These are phyloP conservation scores for Aegithalos caudatus DNA, from an alignment of 2,113 vertebrate genomes.

Conservation along the genomic window DNA sequence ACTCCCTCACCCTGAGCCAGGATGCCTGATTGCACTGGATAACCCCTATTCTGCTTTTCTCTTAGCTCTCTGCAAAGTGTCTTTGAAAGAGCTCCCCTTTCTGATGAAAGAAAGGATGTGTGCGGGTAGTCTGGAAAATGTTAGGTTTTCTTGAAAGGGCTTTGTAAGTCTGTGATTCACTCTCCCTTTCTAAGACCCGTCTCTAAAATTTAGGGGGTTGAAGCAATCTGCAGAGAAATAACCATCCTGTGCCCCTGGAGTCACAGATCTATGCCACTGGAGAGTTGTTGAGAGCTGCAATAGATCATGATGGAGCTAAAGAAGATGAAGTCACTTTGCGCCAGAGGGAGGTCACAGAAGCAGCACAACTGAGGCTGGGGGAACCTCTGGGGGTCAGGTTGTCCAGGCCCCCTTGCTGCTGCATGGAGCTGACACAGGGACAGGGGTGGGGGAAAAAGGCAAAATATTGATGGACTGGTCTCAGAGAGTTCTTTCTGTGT, in stretches of 20 bases:
- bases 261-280: background rate
- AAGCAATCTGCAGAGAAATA: background rate
- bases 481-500: rapidly evolving
- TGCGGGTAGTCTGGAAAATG: rapidly evolving
- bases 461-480: background rate
- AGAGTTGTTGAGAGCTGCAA: background rate
- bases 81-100: background rate
- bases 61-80: background rate
- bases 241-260: background rate
- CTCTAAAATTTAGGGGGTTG: background rate
- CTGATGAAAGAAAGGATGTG: background rate
- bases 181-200: background rate
- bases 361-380: background rate
- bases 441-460: background rate
- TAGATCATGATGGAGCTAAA: background rate
- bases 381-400: background rate
- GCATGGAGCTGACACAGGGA: rapidly evolving
- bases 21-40: background rate
- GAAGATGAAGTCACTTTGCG: background rate
- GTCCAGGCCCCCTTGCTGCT: rapidly evolving
- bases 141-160: background rate
- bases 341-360: background rate
- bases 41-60: background rate
- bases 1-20: background rate
- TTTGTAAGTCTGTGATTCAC: background rate